Percentiles rank a stretch among this genome's conserved stretches.
phyloP scores from a whole-genome alignment of 2,113 vertebrate species.

The Gasterosteus aculeatus region DNA sequence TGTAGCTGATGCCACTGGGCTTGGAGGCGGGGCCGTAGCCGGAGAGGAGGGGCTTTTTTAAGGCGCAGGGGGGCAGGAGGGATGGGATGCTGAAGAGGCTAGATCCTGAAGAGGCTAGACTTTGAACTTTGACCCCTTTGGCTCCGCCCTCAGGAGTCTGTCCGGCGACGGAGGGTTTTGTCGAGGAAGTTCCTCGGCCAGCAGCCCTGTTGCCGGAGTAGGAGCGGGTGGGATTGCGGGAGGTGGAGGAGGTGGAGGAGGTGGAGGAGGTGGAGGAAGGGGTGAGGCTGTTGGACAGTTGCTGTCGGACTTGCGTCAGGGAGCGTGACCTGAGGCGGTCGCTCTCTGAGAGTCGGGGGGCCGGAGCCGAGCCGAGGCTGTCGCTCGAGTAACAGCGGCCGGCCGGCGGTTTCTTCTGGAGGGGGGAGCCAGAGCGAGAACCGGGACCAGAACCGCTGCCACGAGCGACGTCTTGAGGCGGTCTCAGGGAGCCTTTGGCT shows the following conservation, averaged over 20 bases:
- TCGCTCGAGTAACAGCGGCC: slow-evolving; percentile 86
- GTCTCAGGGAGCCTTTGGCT: slow-evolving; percentile 19
- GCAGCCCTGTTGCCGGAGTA: slow-evolving; percentile 73
- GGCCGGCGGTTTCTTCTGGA: slow-evolving; percentile 81
- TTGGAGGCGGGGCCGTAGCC: slow-evolving; percentile 70
- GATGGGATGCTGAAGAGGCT: background rate
- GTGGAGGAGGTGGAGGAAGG: slow-evolving; percentile 13
- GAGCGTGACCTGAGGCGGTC: slow-evolving; percentile 91
- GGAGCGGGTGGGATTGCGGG: slow-evolving; percentile 76
- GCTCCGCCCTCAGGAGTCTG: slow-evolving; percentile 18
- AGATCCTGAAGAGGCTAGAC: background rate
- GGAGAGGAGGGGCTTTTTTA: slow-evolving; percentile 86
- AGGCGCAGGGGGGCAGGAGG: slow-evolving; percentile 49
- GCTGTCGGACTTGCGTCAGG: slow-evolving; percentile 89
- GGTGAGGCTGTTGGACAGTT: slow-evolving; percentile 73
- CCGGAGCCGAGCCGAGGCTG: slow-evolving; percentile 70
- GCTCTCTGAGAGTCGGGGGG: slow-evolving; percentile 72
- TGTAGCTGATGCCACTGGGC: slow-evolving; percentile 84
- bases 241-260: slow-evolving; percentile 49
- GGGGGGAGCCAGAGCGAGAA: slow-evolving; percentile 47
- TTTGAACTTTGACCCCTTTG: slow-evolving; percentile 6
- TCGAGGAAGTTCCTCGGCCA: slow-evolving; percentile 6
- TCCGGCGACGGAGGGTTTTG: slow-evolving; percentile 32
- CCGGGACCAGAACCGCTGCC: slow-evolving; percentile 72
- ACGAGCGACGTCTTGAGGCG: slow-evolving; percentile 25